Evolutionary conservation across 53 echinoderm and acorn worm species (phyloP).

Genomic region (Astropecten irregularis): DNA sequence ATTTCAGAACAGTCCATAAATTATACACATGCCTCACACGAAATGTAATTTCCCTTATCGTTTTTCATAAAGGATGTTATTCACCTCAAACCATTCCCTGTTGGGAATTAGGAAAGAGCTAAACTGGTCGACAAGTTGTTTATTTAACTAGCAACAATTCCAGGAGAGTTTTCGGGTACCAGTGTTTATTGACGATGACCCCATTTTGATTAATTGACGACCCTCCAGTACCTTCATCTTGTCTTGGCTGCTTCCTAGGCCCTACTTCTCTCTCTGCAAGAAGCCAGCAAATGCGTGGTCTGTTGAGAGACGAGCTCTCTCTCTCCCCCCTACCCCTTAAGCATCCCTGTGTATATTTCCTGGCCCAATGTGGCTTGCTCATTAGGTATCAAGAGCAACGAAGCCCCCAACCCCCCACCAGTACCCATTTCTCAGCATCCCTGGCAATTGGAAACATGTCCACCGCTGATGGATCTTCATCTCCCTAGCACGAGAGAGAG

Average conservation of each 20-base stretch:
- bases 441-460: not conserved
- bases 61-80: too few relatives aligned
- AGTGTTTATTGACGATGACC: conserved; percentile 13
- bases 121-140: conserved; percentile 12
- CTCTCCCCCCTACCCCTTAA: not conserved
- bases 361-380: conserved; percentile 16
- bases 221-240: not conserved
- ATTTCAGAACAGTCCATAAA: too few relatives aligned
- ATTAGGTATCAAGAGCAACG: conserved; percentile 9
- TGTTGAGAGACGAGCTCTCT: conserved; percentile 28
- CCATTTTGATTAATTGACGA: conserved; percentile 40
- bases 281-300: not conserved
- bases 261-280: not conserved
- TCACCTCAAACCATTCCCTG: too few relatives aligned
- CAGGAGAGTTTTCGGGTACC: not conserved
- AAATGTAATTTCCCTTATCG: too few relatives aligned
- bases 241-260: too few relatives aligned
- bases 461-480: conserved; percentile 8
- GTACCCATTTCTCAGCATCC: not conserved
- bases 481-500: too few relatives aligned
- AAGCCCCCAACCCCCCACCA: too few relatives aligned
- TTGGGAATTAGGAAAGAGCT: too few relatives aligned
- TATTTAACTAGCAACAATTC: conserved; percentile 20
- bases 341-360: too few relatives aligned
- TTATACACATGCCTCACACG: too few relatives aligned